Conservation (phyloP, 2,888 invertebrate genomes). For the Troglohyphantes excavatus region DNA sequence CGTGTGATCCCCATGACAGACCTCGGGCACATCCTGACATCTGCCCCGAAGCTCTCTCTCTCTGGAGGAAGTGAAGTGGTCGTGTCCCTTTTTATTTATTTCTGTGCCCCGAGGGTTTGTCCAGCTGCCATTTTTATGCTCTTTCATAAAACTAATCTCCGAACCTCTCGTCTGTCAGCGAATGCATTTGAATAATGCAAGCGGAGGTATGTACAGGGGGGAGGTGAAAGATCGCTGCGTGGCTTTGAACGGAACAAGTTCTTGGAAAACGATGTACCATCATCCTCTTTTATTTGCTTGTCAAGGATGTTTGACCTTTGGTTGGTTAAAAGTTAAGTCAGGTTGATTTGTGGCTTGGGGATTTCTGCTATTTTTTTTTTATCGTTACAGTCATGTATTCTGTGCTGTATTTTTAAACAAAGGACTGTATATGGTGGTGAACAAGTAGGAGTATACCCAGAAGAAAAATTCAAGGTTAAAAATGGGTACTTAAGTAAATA, state of each 20-base stretch:
- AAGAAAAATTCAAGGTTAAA: too few species aligned
- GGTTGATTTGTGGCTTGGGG: background rate
- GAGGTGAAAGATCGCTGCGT: background rate
- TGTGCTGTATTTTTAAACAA: too few species aligned
- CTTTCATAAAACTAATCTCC: conserved; percentile 5
- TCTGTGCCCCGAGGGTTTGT: background rate
- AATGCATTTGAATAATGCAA: conserved; percentile 9
- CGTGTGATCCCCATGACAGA: background rate
- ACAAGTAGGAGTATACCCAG: too few species aligned
- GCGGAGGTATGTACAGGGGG: background rate
- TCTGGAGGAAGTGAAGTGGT: background rate
- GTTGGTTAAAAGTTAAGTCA: background rate
- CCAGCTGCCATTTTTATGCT: background rate
- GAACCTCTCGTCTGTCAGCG: background rate
- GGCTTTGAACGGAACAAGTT: background rate
- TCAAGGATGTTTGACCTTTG: background rate
- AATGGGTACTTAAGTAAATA: too few species aligned
- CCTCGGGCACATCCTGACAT: background rate
- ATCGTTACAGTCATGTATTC: too few species aligned
- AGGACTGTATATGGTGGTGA: too few species aligned
- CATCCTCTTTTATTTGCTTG: background rate
- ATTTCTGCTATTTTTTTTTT: too few species aligned
- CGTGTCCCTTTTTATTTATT: background rate
- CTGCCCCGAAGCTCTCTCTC: background rate
- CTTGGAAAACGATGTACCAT: background rate